Percentiles rank a stretch among this genome's conserved stretches.
Evolutionary conservation across 2,888 invertebrate genomes (phyloP).

Genomic region (Neoascia interrupta): DNA sequence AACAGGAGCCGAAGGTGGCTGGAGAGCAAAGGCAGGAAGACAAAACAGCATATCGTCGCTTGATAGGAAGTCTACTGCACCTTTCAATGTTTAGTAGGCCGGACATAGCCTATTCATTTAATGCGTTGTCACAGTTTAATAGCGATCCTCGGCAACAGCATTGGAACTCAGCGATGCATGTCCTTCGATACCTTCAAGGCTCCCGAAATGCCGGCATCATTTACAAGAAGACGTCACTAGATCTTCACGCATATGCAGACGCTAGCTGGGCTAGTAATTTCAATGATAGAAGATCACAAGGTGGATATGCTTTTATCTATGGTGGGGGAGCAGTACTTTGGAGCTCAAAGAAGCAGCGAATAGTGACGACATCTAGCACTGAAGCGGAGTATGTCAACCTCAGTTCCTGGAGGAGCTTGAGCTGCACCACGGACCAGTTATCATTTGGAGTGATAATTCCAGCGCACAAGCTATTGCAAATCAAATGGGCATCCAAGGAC

Average conservation of each 20-base stretch:
- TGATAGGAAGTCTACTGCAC: slow-evolving; percentile 25
- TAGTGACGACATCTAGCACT: background rate
- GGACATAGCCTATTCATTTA: slow-evolving; percentile 31
- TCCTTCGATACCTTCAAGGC: background rate
- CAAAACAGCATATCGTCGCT: slow-evolving; percentile 22
- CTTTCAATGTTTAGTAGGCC: slow-evolving; percentile 40
- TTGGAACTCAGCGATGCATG: slow-evolving; percentile 30
- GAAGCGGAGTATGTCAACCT: background rate
- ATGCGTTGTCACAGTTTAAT: slow-evolving; percentile 13
- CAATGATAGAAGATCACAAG: slow-evolving; percentile 3
- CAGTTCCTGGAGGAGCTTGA: background rate
- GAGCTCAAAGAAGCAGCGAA: background rate
- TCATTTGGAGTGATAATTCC: slow-evolving; percentile 13
- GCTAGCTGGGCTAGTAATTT: slow-evolving; percentile 5
- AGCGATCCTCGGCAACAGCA: slow-evolving; percentile 23
- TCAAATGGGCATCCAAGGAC: slow-evolving; percentile 11
- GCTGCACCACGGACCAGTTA: slow-evolving; percentile 17
- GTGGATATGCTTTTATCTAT: background rate
- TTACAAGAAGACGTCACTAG: slow-evolving; percentile 4
- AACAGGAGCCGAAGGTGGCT: slow-evolving; percentile 11
- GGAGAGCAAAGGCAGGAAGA: slow-evolving; percentile 13
- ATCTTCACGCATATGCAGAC: background rate
- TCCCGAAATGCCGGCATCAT: slow-evolving; percentile 7
- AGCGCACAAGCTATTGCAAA: slow-evolving; percentile 17
- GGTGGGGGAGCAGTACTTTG: background rate